Percentiles rank a stretch among this genome's conserved stretches.
These are phyloP conservation scores for Leucosticte australis DNA, from an alignment of 2,113 vertebrate genomes.

Conservation along the genomic window DNA sequence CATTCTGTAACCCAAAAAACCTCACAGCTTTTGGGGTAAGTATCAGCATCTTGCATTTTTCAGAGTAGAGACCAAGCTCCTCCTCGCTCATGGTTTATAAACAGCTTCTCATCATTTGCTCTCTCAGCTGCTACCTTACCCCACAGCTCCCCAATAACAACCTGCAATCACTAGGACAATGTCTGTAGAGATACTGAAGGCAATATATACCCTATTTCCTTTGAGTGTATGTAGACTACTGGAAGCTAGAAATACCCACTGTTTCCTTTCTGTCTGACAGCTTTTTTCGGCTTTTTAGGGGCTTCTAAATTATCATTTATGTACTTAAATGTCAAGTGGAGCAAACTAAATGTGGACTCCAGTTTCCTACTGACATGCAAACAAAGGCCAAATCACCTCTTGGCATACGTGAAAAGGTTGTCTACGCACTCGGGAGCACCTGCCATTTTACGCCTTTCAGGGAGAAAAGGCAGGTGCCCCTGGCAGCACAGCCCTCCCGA, in stretches of 20 bases:
- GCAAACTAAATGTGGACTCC: accelerated
- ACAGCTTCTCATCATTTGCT: not conserved
- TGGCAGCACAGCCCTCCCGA: accelerated
- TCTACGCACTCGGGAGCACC: not conserved
- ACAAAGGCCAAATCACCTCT: not conserved
- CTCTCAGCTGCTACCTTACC: not conserved
- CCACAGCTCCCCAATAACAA: not conserved
- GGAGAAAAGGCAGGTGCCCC: accelerated
- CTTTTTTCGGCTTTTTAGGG: not conserved
- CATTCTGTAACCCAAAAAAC: not conserved
- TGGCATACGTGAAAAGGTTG: not conserved
- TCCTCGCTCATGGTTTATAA: accelerated
- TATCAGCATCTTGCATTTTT: not conserved
- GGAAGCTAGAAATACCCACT: not conserved
- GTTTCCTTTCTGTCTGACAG: not conserved
- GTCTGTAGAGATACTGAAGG: not conserved
- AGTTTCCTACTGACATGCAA: not conserved
- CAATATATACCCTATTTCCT: not conserved
- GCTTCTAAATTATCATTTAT: not conserved
- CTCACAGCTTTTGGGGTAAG: not conserved
- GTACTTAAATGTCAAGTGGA: not conserved
- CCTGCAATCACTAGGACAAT: accelerated
- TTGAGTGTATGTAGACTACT: accelerated
- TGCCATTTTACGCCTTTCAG: not conserved
- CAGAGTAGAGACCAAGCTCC: not conserved